Evolutionary conservation across 2,888 invertebrate species (phyloP).

Genomic region (Chrysolina haemoptera): DNA sequence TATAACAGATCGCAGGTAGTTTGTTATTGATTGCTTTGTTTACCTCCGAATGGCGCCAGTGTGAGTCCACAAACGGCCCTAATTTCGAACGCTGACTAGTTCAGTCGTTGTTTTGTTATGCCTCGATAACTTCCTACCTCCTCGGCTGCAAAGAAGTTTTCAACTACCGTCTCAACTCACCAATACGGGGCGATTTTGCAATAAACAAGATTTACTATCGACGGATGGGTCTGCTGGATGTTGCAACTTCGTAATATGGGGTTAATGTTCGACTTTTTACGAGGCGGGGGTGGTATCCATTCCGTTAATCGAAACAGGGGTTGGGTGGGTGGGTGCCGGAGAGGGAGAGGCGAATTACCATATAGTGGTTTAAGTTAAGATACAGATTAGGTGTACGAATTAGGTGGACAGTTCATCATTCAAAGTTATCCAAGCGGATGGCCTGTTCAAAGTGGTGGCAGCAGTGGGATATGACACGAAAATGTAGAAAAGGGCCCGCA

Average conservation of each 20-base stretch:
- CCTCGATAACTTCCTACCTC: constrained; percentile 17
- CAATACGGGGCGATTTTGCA: constrained; percentile 16
- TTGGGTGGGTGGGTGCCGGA: not conserved
- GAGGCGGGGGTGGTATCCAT: not conserved
- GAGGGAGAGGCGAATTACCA: not conserved
- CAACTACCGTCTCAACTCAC: constrained; percentile 11
- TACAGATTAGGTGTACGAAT: not conserved
- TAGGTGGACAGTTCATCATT: not conserved
- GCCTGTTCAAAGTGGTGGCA: not conserved
- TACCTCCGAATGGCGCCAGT: constrained; percentile 60
- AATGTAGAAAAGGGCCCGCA: not conserved
- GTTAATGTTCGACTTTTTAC: constrained; percentile 22
- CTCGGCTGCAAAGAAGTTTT: constrained; percentile 21
- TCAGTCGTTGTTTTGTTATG: constrained; percentile 38
- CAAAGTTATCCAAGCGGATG: not conserved
- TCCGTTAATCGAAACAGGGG: constrained; percentile 2
- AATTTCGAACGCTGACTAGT: constrained; percentile 42
- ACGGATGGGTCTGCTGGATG: constrained; percentile 14
- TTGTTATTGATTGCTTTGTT: constrained; percentile 64
- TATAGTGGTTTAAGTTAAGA: not conserved
- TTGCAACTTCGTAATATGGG: constrained; percentile 13
- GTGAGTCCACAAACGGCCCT: constrained; percentile 30
- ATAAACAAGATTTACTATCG: constrained; percentile 22
- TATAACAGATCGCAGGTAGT: constrained; percentile 63
- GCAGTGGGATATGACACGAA: not conserved